Base-by-base conservation (phyloP, 2,113 vertebrate genomes). In the Colius striatus region DNA sequence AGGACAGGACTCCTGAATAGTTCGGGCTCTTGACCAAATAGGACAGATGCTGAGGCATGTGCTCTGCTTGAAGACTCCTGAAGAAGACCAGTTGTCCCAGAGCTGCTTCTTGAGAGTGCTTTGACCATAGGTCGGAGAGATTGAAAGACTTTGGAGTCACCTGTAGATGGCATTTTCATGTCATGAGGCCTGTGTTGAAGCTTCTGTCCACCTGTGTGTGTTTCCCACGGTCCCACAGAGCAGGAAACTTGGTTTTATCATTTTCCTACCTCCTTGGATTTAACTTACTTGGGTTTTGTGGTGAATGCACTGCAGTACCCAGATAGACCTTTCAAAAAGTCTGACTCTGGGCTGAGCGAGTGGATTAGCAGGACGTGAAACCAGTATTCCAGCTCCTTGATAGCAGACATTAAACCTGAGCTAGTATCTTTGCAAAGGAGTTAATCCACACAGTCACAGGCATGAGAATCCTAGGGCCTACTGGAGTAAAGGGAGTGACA, bases 351-450 rank as follows among this genome's bases (percentile, higher is more conserved):
- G 50, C 65, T 60, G 61, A 70, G 41, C 68, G 34, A 21, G 26
- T 27, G 27, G 29, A 32, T 80, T 29, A 54, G 57, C 34, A 29
- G 23, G 21, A 51, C 19, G 1, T 19, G 32, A 72, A 79, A 34
- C 43, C n/a, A 16, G 5, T 53, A 5, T n/a, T 2, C 41, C 43
- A 41, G 50, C 45, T 43, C 75, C 57, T 54, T 15, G 18, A 12
- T 15, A 45, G 41, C 26, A 2, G 45, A 6, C 4, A 0, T 43
- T 53, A 50, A 53, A 45, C 36, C 25, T 0, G 0, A 77, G 32
- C 77, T 62, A n/a, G 30, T 58, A 6, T 78, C 65, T 60, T 54
- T 63, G 65, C 66, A 75, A 63, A 43, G 12, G 66, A 47, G 20
- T 62, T 84, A 70, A 81, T 91, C 43, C 50, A 2, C 13, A 2